Percentiles rank a stretch among this genome's conserved stretches.
These are phyloP conservation scores for Peromyscus aztecus DNA, from an alignment of 2,797 vertebrate species.

Conservation along the genomic window DNA sequence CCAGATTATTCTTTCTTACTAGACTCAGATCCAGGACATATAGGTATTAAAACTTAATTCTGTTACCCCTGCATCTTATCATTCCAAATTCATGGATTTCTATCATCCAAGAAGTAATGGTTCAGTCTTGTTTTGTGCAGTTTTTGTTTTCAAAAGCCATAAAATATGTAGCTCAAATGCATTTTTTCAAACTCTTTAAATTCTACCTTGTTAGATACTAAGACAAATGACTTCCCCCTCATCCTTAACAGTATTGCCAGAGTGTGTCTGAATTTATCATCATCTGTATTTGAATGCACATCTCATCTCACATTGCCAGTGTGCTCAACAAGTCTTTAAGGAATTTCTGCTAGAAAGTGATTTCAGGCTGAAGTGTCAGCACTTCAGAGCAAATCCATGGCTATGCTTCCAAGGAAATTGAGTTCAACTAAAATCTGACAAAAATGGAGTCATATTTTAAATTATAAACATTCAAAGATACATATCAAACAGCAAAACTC, in stretches of 20 bases:
- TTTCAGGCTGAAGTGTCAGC: background rate
- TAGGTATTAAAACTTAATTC: conserved; percentile 3
- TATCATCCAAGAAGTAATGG: background rate
- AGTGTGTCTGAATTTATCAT: background rate
- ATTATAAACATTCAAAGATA: conserved; percentile 29
- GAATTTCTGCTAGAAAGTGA: conserved; percentile 27
- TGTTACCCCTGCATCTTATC: background rate
- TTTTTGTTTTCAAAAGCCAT: conserved; percentile 23
- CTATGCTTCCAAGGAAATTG: background rate
- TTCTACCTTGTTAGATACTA: background rate
- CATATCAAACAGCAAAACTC: background rate
- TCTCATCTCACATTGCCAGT: background rate
- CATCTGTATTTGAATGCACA: background rate
- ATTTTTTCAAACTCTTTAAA: background rate
- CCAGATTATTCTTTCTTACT: conserved; percentile 1
- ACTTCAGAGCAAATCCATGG: conserved; percentile 24
- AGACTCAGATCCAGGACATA: background rate
- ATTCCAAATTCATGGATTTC: background rate
- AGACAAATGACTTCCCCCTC: background rate
- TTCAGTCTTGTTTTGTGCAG: conserved; percentile 7
- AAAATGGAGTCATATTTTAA: conserved; percentile 54
- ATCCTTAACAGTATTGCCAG: background rate
- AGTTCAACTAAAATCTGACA: conserved; percentile 35
- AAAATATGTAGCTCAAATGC: background rate
- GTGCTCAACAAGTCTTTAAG: conserved; percentile 5